Evolutionary conservation across 2,888 invertebrate species (phyloP), one percentile per base, ranked within the genome.

Genomic region (Fragum whitleyi): DNA sequence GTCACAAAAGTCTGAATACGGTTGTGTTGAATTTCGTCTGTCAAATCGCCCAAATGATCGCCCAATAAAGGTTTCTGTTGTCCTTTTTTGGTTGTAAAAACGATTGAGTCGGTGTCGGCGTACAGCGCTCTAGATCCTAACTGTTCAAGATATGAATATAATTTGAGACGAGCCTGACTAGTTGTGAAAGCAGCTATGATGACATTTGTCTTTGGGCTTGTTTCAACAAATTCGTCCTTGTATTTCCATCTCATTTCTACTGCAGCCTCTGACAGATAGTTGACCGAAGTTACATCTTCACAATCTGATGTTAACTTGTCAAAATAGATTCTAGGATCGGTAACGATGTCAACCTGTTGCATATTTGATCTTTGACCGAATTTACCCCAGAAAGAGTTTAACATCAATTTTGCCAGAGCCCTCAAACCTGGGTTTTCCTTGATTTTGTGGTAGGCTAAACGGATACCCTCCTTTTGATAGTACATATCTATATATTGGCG

Each of bases 11-110:
- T 29, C 26, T 61, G 53, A 5, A 86, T 81, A 28, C 61, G 57
- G 51, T 81, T 81, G 14, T 59, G 70, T 87, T 39, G 42, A 0
- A 93, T 69, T 77, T 94, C 94, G 79, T 93, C 90, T 0, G 92
- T 93, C 81, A 94, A 79, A 62, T 94, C 92, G 0, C 92, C 92
- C 16, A 93, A 70, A 76, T 83, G 91, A 73, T 89, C 87, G 28
- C 92, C 93, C 0, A 88, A 78, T 11, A 87, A 79, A 11, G 90
- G 90, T 26, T 78, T 70, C 79, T 77, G 74, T 28, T 79, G 72
- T 16, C 55, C 57, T 28, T 21, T 61, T n/a, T 55, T 61, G 19
- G 77, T 23, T 14, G 53, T 77, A 55, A 81, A 83, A 23, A 83
- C 55, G 1, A 83, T 28, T 0, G 84, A 85, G 47, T 82, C 81